Evolutionary conservation across 2,888 invertebrate species (phyloP).

Genomic region (Heliconius aoede): DNA sequence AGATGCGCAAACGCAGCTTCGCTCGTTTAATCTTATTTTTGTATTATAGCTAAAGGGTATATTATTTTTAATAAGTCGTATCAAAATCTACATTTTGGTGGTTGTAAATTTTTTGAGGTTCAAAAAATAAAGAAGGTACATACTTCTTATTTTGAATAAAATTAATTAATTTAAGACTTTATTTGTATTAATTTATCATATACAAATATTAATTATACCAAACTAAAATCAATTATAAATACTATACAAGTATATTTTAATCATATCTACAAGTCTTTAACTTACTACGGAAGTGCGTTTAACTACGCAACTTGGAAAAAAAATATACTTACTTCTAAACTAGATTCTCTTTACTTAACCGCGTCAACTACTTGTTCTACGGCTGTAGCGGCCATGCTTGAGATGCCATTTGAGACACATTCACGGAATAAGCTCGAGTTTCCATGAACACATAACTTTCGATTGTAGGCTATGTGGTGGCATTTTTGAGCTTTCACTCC

Average conservation of each 20-base stretch:
- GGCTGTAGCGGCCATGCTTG: conserved; percentile 22
- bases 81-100: too few species aligned
- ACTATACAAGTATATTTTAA: not conserved
- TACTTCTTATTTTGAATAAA: too few species aligned
- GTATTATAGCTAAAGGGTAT: too few species aligned
- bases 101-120: too few species aligned
- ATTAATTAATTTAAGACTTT: too few species aligned
- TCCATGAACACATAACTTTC: conserved; percentile 44
- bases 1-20: too few species aligned
- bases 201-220: not conserved
- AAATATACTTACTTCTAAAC: not conserved
- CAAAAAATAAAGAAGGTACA: too few species aligned
- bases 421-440: conserved; percentile 40
- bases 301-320: not conserved
- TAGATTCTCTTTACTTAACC: not conserved
- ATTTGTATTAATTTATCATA: not conserved
- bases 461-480: conserved; percentile 42
- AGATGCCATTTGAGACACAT: conserved; percentile 41
- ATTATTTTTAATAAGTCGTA: too few species aligned
- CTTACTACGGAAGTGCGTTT: not conserved
- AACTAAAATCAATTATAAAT: too few species aligned
- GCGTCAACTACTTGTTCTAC: conserved; percentile 12
- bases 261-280: not conserved
- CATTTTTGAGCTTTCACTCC: conserved; percentile 33
- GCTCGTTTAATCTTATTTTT: too few species aligned